phyloP scores from a whole-genome alignment of 1,140 invertebrate genomes.

The Papilio helenus region DNA sequence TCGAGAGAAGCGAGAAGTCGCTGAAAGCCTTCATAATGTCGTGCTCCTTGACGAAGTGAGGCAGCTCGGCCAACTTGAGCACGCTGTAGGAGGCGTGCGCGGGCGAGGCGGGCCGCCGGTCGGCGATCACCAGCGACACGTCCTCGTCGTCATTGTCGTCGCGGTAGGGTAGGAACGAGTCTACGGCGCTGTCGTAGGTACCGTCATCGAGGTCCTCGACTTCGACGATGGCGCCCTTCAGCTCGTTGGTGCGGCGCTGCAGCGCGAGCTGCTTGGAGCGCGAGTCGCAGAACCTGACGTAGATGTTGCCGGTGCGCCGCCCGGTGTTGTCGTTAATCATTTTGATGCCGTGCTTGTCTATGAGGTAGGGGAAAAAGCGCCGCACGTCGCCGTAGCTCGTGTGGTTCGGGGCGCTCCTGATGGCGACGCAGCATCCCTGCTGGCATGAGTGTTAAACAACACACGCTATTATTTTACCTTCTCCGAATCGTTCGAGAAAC shows the following conservation, averaged over 20 bases:
- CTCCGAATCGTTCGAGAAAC: no score
- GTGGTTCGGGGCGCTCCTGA: constrained; percentile 87
- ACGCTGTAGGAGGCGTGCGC: constrained; percentile 68
- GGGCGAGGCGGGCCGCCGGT: constrained; percentile 51
- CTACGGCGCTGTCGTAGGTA: constrained; percentile 86
- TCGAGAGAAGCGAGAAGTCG: constrained; percentile 87
- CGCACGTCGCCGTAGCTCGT: constrained; percentile 91
- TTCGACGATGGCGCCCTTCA: constrained; percentile 85
- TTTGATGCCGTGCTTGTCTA: constrained; percentile 93
- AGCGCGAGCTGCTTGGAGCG: constrained; percentile 89
- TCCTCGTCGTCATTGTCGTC: constrained; percentile 71
- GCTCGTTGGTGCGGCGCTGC: constrained; percentile 82
- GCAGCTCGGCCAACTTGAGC: constrained; percentile 87
- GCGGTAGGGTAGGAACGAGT: constrained; percentile 84
- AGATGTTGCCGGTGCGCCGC: constrained; percentile 90
- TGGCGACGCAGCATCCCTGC: constrained; percentile 85
- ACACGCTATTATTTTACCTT: no score
- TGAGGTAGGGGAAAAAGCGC: constrained; percentile 90
- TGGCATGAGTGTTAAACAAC: no score
- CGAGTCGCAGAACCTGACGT: constrained; percentile 88
- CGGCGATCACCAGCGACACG: constrained; percentile 50
- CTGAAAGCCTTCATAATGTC: constrained; percentile 91
- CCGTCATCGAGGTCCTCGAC: constrained; percentile 85
- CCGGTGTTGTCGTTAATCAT: constrained; percentile 92
- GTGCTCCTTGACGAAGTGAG: constrained; percentile 89